These are phyloP conservation scores for Steinernema feltiae DNA, from an alignment of 1,140 invertebrate species.

Conservation along the genomic window DNA sequence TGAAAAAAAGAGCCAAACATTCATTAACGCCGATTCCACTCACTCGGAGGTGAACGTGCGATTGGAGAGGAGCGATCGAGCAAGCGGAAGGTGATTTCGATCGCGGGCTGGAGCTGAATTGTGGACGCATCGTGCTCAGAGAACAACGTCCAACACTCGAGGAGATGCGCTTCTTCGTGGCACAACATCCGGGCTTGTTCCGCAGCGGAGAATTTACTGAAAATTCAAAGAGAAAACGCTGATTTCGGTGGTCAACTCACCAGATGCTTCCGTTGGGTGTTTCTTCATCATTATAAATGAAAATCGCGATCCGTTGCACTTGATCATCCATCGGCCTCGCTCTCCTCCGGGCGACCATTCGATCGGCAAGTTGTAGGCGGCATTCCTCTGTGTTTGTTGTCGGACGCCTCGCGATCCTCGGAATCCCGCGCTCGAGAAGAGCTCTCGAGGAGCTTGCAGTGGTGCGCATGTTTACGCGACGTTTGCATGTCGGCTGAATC, in stretches of 20 bases:
- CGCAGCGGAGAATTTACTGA: no score
- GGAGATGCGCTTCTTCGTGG: no score
- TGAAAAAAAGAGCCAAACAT: slow-evolving; percentile 1
- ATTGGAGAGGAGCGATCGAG: neutral
- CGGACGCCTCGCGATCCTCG: neutral
- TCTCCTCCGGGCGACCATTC: neutral
- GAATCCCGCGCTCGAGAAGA: neutral
- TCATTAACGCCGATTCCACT: neutral
- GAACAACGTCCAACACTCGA: no score
- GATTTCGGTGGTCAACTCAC: no score
- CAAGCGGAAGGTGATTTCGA: neutral
- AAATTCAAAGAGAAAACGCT: no score
- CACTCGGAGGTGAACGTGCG: neutral
- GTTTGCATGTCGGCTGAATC: neutral
- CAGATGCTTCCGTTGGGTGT: no score
- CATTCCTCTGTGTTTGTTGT: neutral
- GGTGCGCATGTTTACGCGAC: neutral
- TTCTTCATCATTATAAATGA: no score
- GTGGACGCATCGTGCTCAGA: no score
- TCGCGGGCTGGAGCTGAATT: neutral
- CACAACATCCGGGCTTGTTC: no score
- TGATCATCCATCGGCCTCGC: neutral
- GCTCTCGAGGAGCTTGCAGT: neutral
- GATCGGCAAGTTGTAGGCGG: no score
- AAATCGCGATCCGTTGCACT: neutral